These are phyloP conservation scores for Recurvirostra avosetta DNA, from an alignment of 2,113 vertebrate genomes.

Conservation along the genomic window DNA sequence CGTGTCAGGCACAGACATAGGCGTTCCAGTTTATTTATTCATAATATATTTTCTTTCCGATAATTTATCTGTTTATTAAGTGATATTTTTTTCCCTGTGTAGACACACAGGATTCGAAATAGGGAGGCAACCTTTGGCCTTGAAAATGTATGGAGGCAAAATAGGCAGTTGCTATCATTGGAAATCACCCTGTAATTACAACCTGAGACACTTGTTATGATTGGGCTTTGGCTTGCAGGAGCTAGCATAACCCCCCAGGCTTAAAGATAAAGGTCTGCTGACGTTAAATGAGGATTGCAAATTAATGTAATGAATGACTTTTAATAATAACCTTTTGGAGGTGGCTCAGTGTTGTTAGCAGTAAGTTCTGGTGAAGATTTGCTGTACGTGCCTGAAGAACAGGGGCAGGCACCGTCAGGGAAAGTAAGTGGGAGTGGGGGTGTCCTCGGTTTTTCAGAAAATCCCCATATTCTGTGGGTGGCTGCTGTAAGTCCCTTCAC, in stretches of 20 bases:
- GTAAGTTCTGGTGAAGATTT: not conserved
- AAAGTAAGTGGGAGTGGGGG: not conserved
- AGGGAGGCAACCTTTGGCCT: constrained; percentile 39
- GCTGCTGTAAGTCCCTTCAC: not conserved
- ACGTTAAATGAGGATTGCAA: constrained; percentile 48
- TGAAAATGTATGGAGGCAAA: not conserved
- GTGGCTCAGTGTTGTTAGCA: not conserved
- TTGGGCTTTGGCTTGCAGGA: constrained; percentile 56
- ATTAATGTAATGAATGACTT: constrained; percentile 58
- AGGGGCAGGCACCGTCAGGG: not conserved
- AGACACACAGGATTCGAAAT: not conserved
- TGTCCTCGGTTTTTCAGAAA: not conserved
- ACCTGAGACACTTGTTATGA: constrained; percentile 38
- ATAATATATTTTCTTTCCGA: not conserved
- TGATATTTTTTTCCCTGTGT: not conserved
- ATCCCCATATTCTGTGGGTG: not conserved
- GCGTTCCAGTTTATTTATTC: not conserved
- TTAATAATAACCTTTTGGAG: constrained; percentile 50
- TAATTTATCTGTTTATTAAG: not conserved
- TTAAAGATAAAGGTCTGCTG: constrained; percentile 64
- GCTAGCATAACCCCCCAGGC: constrained; percentile 42
- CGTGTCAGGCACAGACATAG: accelerated
- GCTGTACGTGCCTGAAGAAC: not conserved
- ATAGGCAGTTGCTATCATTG: constrained; percentile 34
- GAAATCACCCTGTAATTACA: constrained; percentile 65